Evolutionary conservation across 2,113 vertebrate genomes (phyloP).

Genomic region (Perognathus longimembris): DNA sequence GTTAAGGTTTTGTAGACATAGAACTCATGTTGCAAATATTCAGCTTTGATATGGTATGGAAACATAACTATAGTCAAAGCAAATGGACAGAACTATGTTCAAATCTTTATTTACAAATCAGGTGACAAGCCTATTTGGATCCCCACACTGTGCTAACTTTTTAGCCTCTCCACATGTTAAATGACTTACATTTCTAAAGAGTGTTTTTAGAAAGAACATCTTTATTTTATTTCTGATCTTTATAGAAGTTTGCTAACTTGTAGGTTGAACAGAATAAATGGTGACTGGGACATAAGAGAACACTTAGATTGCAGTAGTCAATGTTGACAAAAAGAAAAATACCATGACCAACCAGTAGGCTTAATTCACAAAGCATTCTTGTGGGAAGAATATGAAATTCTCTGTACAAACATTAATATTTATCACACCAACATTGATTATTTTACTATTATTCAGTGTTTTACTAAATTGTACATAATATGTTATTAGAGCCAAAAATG

Average conservation of each 20-base stretch:
- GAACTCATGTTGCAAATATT: neutral
- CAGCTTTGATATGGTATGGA: neutral
- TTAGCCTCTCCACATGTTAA: neutral
- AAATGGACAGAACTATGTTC: neutral
- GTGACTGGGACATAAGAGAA: neutral
- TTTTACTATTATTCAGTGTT: neutral
- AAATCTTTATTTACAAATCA: slow-evolving; percentile 1
- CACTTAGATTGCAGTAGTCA: neutral
- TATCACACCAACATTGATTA: neutral
- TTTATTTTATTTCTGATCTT: neutral
- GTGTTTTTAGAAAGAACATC: neutral
- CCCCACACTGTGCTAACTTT: neutral
- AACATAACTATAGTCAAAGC: neutral
- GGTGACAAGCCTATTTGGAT: neutral
- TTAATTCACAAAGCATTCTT: neutral
- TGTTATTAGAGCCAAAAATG: neutral
- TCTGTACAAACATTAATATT: neutral
- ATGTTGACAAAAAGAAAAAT: neutral
- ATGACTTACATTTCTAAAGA: neutral
- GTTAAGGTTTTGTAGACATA: neutral
- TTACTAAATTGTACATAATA: slow-evolving; percentile 11
- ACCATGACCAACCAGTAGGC: neutral
- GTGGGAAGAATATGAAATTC: neutral
- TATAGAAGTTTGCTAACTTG: neutral
- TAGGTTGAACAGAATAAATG: neutral